A percentile compares a stretch with the other conserved stretches of the same genome.
Conservation (phyloP, 92 coral and sea anemone genomes). For the Micromussa lordhowensis region DNA sequence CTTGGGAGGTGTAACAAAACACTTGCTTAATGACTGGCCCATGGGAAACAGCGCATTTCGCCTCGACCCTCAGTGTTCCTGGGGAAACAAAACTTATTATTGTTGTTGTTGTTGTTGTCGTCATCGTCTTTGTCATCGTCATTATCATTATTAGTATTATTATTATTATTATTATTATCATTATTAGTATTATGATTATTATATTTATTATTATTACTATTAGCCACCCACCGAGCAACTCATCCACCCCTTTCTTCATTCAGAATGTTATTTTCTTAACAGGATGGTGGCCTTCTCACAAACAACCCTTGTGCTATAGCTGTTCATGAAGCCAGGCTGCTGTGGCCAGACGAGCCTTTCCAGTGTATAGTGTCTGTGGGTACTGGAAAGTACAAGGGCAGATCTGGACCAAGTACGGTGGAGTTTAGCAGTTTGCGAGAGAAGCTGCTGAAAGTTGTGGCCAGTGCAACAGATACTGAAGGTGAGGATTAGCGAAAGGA, state of each 20-base stretch:
- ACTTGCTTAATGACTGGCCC: too few species aligned
- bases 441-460: conserved; percentile 91
- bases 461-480: conserved; percentile 99
- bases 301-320: conserved; percentile 95
- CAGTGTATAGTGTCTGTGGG: conserved; percentile 98
- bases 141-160: too few species aligned
- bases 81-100: too few species aligned
- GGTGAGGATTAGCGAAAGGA: conserved; percentile 40
- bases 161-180: too few species aligned
- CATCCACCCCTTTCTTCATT: neutral
- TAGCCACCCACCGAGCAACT: neutral
- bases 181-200: too few species aligned
- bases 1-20: too few species aligned
- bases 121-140: too few species aligned
- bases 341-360: conserved; percentile 96
- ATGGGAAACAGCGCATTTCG: too few species aligned
- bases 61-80: too few species aligned
- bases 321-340: conserved; percentile 90
- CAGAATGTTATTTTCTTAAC: neutral
- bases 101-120: too few species aligned
- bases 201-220: too few species aligned
- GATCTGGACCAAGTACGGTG: conserved; percentile 71
- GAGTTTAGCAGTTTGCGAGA: conserved; percentile 92
- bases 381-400: conserved; percentile 88
- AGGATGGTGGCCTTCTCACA: conserved; percentile 97